Base-by-base conservation (phyloP, 2,888 invertebrate species). In the Chymomyza fuscimana region DNA sequence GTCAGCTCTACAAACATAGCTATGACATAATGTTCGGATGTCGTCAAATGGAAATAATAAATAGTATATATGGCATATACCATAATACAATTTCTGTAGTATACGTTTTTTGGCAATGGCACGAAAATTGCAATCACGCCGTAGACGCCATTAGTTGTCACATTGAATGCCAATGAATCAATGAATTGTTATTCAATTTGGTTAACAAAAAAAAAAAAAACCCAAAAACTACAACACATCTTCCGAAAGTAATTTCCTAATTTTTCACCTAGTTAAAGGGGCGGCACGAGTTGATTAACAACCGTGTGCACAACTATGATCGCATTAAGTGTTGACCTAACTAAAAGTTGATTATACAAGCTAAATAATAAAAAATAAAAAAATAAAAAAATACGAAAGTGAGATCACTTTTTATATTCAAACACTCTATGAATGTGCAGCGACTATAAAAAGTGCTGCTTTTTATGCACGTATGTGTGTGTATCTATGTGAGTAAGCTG, bases 381-480 rank as follows among this genome's bases (percentile, higher is more conserved):
- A 7, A 36, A 7, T 9, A 6, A 46, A 46, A 46, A 46, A 46
- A 12, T 46, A 1, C 58, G 59, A 72, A 82, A 87, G 77, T 88
- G 86, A 86, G 86, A 86, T 86, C 89, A 86, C 60, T 83, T 81
- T 82, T 73, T 76, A 51, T 72, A 77, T 60, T 78, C 69, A 67
- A 77, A 75, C 65, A 63, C 72, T 67, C 54, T 69, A 54, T 67
- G 50, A 15, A 73, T 73, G 62, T 46, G 40, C 40, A 46, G 40
- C 40, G 40, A 12, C 40, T 46, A 65, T 52, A 6, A 16, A 29
- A 22, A 29, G 56, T 46, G 56, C 16, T 46, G 32, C 32, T 32
- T 5, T 32, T 32, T 32, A 9, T 25, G 25, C 25, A 25, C 2
- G 4, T 25, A 4, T 25, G 2, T 4, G 25, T 25, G 15, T 54